Evolutionary conservation across 2,888 invertebrate species (phyloP).

Genomic region (Ganaspis brasiliensis): DNA sequence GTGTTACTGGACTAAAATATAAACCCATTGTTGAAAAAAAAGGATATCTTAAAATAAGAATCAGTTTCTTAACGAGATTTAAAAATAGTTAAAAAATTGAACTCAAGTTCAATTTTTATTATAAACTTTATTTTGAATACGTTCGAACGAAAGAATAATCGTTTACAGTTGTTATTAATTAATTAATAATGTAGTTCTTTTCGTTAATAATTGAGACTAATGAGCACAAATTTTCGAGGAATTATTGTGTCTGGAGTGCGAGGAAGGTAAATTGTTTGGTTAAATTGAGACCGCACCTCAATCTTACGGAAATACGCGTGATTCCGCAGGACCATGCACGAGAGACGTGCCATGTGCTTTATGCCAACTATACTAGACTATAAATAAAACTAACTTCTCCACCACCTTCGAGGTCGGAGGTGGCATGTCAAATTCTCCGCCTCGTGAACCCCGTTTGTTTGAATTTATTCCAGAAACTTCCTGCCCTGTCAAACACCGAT

Average conservation of each 20-base stretch:
- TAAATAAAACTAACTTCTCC: constrained; percentile 35
- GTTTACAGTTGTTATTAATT: too few relatives aligned
- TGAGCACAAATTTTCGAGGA: not conserved
- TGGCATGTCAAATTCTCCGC: constrained; percentile 66
- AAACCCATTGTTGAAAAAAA: too few relatives aligned
- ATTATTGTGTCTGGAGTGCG: not conserved
- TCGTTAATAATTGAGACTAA: too few relatives aligned
- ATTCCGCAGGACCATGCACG: constrained; percentile 18
- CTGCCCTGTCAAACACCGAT: constrained; percentile 55
- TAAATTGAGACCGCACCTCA: constrained; percentile 22
- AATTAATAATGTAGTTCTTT: too few relatives aligned
- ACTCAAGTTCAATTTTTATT: too few relatives aligned
- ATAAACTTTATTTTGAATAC: too few relatives aligned
- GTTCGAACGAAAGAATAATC: too few relatives aligned
- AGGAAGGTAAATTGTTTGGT: constrained; percentile 26
- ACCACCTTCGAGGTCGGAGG: constrained; percentile 61
- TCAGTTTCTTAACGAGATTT: too few relatives aligned
- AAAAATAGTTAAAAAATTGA: too few relatives aligned
- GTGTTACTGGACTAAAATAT: too few relatives aligned
- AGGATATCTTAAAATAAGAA: too few relatives aligned
- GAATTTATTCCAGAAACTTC: constrained; percentile 71
- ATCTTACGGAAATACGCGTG: constrained; percentile 33
- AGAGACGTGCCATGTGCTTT: constrained; percentile 18
- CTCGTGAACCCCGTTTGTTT: constrained; percentile 67
- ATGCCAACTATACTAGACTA: constrained; percentile 17